Evolutionary conservation across 2,113 vertebrate genomes (phyloP).

Genomic region (Oxyura jamaicensis): DNA sequence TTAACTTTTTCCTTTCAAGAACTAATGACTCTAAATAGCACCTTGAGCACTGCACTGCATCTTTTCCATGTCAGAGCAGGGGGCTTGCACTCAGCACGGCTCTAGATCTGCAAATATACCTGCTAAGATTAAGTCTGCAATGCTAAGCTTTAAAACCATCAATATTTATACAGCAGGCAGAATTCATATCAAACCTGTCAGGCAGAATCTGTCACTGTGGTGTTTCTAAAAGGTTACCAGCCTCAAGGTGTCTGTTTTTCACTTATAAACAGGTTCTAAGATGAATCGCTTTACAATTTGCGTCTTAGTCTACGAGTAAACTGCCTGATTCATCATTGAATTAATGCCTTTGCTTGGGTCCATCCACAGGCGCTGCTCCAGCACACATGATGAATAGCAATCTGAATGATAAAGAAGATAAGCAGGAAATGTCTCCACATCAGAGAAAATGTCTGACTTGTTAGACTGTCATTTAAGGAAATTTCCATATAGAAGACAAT

Average conservation of each 20-base stretch:
- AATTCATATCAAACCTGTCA: slow-evolving; percentile 10
- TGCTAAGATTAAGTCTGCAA: slow-evolving; percentile 19
- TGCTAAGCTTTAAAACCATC: slow-evolving; percentile 10
- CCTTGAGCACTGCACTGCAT: background rate
- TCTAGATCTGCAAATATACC: background rate
- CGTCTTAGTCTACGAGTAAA: background rate
- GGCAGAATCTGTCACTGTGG: background rate
- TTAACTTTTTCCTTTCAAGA: slow-evolving; percentile 11
- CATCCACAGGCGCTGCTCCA: background rate
- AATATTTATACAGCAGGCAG: slow-evolving; percentile 18
- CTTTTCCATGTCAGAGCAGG: accelerated
- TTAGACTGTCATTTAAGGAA: background rate
- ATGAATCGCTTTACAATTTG: background rate
- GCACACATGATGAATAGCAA: accelerated
- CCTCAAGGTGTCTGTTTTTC: background rate
- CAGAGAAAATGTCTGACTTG: background rate
- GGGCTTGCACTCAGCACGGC: background rate
- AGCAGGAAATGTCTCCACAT: background rate
- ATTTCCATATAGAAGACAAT: background rate
- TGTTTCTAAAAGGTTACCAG: slow-evolving; percentile 24
- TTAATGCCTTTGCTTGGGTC: background rate
- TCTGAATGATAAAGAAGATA: background rate
- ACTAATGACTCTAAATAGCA: background rate
- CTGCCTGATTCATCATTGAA: background rate
- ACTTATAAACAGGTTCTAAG: background rate